phyloP scores from a whole-genome alignment of 2,888 invertebrate genomes.

The Drosophila recens region DNA sequence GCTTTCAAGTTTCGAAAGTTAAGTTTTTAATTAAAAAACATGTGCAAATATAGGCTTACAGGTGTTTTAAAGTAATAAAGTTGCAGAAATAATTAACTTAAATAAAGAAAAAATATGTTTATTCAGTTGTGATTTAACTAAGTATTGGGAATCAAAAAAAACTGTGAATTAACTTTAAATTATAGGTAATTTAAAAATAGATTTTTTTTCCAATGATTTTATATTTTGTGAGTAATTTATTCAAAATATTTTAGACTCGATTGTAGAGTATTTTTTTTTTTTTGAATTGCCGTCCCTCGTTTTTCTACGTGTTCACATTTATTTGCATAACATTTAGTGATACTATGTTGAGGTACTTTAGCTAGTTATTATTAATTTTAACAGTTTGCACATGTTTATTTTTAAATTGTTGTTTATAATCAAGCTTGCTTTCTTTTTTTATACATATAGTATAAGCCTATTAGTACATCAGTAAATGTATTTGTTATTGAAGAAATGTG shows the following conservation, averaged over 20 bases:
- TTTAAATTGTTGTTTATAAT: constrained; percentile 54
- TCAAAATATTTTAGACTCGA: not conserved
- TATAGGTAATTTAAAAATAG: not conserved
- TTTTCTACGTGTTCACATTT: constrained; percentile 16
- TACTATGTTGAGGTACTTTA: constrained; percentile 35
- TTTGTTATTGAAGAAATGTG: constrained; percentile 34
- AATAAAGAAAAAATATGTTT: constrained; percentile 5
- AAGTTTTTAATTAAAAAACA: not conserved
- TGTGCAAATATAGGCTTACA: constrained; percentile 21
- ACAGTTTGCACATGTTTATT: constrained; percentile 72
- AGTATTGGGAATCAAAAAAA: not conserved
- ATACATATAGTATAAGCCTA: constrained; percentile 4
- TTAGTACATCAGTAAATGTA: constrained; percentile 27
- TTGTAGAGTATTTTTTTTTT: constrained; percentile 12
- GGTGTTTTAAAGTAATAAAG: constrained; percentile 15
- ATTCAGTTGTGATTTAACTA: constrained; percentile 2
- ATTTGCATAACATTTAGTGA: constrained; percentile 58
- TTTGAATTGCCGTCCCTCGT: constrained; percentile 21
- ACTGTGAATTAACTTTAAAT: not conserved
- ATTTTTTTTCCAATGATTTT: not conserved
- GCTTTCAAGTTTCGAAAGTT: not conserved
- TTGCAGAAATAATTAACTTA: not conserved
- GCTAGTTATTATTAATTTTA: constrained; percentile 61
- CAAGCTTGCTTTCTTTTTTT: constrained; percentile 36
- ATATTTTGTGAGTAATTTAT: not conserved